Evolutionary conservation across 2,888 invertebrate species (phyloP), one percentile per base, ranked within the genome.

Genomic region (Yponomeuta plumbellus): DNA sequence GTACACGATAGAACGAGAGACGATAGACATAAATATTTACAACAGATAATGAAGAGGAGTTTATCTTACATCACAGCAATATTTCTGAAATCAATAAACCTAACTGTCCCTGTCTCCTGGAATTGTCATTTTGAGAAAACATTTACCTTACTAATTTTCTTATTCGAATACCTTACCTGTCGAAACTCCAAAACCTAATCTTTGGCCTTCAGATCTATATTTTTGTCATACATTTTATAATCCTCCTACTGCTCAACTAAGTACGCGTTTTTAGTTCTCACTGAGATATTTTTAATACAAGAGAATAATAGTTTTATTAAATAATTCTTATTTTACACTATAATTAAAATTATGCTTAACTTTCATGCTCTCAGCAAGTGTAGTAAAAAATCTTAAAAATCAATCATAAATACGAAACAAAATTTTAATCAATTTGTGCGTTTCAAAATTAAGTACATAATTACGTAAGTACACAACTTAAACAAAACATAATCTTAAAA

Each of bases 171-270:
- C 76, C 74, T 76, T 71, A 74, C 76, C 76, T 77, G 39, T 20
- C 34, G 6, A 34, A 62, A 34, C 61, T 11, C 10, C 76, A 69
- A 34, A 79, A 78, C 79, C 84, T 90, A 88, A 86, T 90, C 90
- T 90, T 90, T 90, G 90, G 90, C 86, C 86, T 84, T 78, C 89
- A 90, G 89, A 89, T 89, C 88, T 85, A 85, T 79, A 75, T 73
- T 78, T 73, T 78, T 83, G 81, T 84, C 80, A 81, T 77, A 73
- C 66, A 5, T 44, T 64, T 64, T 11, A 21, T 22, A 44, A n/a
- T 64, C 20, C 22, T 44, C n/a, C 11, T 13, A 62, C 17, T 34
- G 34, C 34, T 61, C 17, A 11, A 34, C 11, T 61, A 17, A 58
- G 44, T 52, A 52, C 44, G 44, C 44, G n/a, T 58, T 5, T 20